Base-by-base conservation (phyloP, 2,888 invertebrate genomes). In the Brachyopa scutellaris region DNA sequence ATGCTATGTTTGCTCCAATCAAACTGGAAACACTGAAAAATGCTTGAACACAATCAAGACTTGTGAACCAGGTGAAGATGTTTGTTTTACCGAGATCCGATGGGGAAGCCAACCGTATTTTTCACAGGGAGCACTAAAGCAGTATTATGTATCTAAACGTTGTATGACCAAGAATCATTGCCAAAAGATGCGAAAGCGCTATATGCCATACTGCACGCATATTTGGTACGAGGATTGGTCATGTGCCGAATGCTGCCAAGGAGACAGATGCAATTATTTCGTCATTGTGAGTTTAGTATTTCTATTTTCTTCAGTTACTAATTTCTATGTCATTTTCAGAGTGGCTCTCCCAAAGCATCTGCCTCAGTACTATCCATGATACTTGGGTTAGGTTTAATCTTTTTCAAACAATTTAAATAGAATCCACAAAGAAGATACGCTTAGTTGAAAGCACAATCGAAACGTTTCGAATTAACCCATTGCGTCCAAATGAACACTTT, bases 151-250 rank as follows among this genome's bases (percentile, higher is more conserved):
- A 45, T 97, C 97, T 0, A 99, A 99, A 89, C 92, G 94, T 53
- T 99, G 99, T 91, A 94, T 97, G 8, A 95, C 95, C 0, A 95
- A 94, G 88, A 93, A 93, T 0, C 93, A 94, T 84, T 99, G 99
- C 89, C 94, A 95, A 19, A 92, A 92, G 76, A 93, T 93, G 59
- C 93, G 95, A 76, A 93, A 93, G 67, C 92, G 92, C 36, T 93
- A 94, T 86, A 96, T 95, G 95, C 93, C 93, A 5, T 92, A 94
- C 74, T 98, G 97, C 87, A 96, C 97, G 0, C 94, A 97, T 87
- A 96, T 97, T 86, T 97, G 97, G 97, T 99, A 98, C 88, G 95
- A 97, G 88, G 98, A 99, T 91, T 99, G 98, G 99, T 94, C 95
- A 84, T 99, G 98, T 91, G 95, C 96, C 0, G 97, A 98, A 89